phyloP scores from a whole-genome alignment of 2,888 invertebrate genomes.

The Gibbula magus region DNA sequence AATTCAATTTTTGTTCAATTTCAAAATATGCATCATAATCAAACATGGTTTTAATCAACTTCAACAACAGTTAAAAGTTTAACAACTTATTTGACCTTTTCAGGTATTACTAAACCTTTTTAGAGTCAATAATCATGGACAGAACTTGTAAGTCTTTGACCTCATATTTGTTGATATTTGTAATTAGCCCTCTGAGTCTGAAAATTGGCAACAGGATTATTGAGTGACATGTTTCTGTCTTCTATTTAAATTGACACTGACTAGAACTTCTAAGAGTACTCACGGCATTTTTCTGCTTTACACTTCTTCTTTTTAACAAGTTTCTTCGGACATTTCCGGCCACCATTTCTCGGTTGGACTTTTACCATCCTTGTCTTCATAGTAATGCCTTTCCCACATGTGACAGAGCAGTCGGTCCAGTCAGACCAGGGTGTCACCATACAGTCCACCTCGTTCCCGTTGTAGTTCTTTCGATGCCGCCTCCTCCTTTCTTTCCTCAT shows the following conservation, averaged over 20 bases:
- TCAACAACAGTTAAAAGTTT: no score
- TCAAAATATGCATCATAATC: no score
- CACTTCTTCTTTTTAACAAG: conserved; percentile 63
- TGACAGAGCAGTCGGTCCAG: conserved; percentile 70
- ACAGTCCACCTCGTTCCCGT: conserved; percentile 59
- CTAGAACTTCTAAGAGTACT: conserved; percentile 39
- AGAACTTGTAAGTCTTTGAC: no score
- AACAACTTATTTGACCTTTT: no score
- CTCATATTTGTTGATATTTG: no score
- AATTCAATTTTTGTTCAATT: no score
- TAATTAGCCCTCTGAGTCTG: no score
- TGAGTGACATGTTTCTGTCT: not conserved
- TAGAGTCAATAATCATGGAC: no score
- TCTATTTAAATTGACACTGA: not conserved
- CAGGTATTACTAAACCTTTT: no score
- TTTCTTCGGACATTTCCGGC: conserved; percentile 68
- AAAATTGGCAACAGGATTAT: not conserved
- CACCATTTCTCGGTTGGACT: conserved; percentile 63
- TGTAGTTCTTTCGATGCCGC: conserved; percentile 40
- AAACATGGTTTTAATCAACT: no score
- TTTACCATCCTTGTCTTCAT: conserved; percentile 65
- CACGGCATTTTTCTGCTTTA: conserved; percentile 64
- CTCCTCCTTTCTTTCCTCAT: conserved; percentile 44
- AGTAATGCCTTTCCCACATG: conserved; percentile 60
- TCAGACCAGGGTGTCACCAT: conserved; percentile 68